These are phyloP conservation scores for Spilogale gracilis DNA, from an alignment of 2,113 vertebrate genomes.

Conservation along the genomic window DNA sequence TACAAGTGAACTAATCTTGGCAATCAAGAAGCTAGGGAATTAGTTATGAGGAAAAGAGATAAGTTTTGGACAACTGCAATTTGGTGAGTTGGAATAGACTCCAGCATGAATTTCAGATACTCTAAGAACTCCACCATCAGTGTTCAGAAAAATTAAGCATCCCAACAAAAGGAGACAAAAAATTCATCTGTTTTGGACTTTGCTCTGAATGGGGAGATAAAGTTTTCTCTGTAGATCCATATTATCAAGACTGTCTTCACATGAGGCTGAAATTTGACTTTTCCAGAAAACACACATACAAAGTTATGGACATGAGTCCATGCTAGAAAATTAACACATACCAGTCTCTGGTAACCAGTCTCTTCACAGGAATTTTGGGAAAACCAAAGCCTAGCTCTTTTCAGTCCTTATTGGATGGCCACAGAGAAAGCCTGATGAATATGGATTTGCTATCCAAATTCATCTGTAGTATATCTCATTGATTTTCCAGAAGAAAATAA, in stretches of 20 bases:
- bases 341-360: background rate
- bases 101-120: background rate
- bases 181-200: background rate
- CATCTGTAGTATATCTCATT: background rate
- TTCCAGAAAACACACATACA: background rate
- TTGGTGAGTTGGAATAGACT: background rate
- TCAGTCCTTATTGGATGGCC: background rate
- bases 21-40: background rate
- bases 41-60: background rate
- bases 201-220: background rate
- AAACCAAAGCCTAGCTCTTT: background rate
- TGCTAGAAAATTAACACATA: background rate
- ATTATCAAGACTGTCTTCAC: background rate
- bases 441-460: background rate
- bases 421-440: background rate
- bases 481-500: background rate
- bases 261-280: background rate
- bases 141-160: background rate
- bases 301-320: rapidly evolving
- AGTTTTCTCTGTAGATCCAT: background rate
- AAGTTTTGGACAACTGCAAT: background rate
- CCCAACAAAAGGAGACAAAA: background rate
- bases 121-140: background rate
- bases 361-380: background rate
- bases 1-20: background rate